Conservation (phyloP, 1,140 invertebrate genomes). For the Melanaphis sacchari region DNA sequence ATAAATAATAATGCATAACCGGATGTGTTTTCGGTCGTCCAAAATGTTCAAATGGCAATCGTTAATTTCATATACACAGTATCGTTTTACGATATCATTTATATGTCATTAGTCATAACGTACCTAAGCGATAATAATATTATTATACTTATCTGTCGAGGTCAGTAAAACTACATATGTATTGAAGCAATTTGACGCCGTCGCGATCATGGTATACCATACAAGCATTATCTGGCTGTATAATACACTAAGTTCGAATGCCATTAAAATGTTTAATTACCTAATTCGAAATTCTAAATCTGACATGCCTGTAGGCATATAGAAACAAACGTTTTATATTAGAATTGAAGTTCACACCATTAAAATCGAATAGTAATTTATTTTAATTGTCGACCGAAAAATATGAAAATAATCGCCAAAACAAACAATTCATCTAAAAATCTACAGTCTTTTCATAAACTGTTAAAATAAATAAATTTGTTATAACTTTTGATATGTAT, state of each 20-base stretch:
- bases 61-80: conserved; percentile 3
- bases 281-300: not conserved
- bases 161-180: not conserved
- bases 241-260: not conserved
- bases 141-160: not conserved
- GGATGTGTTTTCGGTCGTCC: not conserved
- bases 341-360: not conserved
- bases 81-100: not conserved
- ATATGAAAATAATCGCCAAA: not conserved
- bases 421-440: not conserved
- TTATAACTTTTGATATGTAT: not conserved
- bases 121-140: not conserved
- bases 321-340: not conserved
- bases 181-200: not conserved
- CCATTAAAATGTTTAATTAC: not conserved
- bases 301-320: not conserved
- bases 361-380: not conserved
- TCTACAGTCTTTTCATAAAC: not conserved
- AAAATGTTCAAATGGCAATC: not conserved
- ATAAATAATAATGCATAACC: not conserved
- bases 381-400: not conserved
- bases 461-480: not conserved
- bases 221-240: not conserved
- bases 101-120: not conserved
- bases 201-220: not conserved